Conservation (phyloP, 23 tunicate species). For the Ciona savignyi region DNA sequence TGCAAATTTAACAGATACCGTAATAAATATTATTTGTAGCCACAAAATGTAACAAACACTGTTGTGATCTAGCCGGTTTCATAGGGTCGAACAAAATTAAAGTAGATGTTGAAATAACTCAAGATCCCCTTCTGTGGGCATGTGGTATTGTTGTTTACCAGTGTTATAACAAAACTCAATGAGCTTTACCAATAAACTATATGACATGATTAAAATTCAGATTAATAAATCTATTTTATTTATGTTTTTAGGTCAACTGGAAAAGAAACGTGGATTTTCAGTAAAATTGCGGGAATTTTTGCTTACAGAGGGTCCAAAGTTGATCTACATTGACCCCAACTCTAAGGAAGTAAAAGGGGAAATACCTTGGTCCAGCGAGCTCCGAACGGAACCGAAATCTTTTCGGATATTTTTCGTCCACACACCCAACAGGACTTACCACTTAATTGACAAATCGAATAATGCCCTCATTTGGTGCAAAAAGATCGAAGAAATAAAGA, state of each 20-base stretch:
- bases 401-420: constrained; percentile 78
- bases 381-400: constrained; percentile 56
- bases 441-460: constrained; percentile 73
- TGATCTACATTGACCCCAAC: constrained; percentile 76
- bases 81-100: too few relatives aligned
- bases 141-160: too few relatives aligned
- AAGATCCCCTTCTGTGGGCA: too few relatives aligned
- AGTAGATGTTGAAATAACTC: too few relatives aligned
- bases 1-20: too few relatives aligned
- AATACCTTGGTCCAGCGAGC: constrained; percentile 78
- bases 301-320: constrained; percentile 81
- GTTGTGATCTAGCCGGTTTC: too few relatives aligned
- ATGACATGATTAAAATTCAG: too few relatives aligned
- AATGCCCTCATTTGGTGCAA: constrained; percentile 90
- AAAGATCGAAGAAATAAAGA: constrained; percentile 79
- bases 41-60: too few relatives aligned
- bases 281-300: constrained; percentile 80
- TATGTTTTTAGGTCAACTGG: constrained; percentile 55
- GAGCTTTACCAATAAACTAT: too few relatives aligned
- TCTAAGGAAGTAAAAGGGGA: constrained; percentile 76
- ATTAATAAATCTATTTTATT: too few relatives aligned
- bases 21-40: too few relatives aligned
- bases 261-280: constrained; percentile 92
- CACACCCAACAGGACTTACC: constrained; percentile 94
- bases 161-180: too few relatives aligned